Percentiles rank a stretch among this genome's conserved stretches.
These are phyloP conservation scores for Akabosia matsudoensis DNA, from an alignment of 1,140 invertebrate species.

Conservation along the genomic window DNA sequence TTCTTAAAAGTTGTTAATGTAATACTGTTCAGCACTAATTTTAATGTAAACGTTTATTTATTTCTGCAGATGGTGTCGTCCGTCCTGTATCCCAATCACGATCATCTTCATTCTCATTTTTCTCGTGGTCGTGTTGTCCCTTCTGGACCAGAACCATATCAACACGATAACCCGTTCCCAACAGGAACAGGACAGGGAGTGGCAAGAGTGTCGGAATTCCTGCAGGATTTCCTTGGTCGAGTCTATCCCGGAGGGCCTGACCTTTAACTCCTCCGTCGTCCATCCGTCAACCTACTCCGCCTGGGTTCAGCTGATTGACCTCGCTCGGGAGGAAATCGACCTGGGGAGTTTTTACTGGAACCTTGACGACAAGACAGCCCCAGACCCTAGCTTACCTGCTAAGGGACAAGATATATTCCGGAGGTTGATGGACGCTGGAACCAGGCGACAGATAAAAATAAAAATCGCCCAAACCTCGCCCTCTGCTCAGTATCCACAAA, in stretches of 20 bases:
- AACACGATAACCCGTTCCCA: slow-evolving; percentile 42
- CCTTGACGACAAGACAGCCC: slow-evolving; percentile 69
- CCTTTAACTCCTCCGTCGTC: slow-evolving; percentile 61
- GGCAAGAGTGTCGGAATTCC: slow-evolving; percentile 39
- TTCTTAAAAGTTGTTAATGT: background rate
- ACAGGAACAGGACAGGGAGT: slow-evolving; percentile 35
- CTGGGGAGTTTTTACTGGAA: slow-evolving; percentile 92
- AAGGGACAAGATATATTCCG: slow-evolving; percentile 83
- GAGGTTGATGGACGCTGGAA: slow-evolving; percentile 68
- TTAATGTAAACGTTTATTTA: background rate
- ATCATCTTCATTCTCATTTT: slow-evolving; percentile 72
- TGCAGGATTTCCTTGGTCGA: slow-evolving; percentile 72
- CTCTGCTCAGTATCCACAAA: slow-evolving; percentile 64
- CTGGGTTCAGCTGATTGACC: slow-evolving; percentile 72
- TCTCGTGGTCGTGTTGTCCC: slow-evolving; percentile 68
- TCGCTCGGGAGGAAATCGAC: slow-evolving; percentile 71
- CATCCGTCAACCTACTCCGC: slow-evolving; percentile 71
- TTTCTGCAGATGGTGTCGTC: slow-evolving; percentile 60
- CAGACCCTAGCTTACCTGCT: slow-evolving; percentile 50
- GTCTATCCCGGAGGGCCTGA: slow-evolving; percentile 80
- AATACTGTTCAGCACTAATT: background rate
- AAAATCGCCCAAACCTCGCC: slow-evolving; percentile 83
- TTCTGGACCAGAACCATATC: slow-evolving; percentile 62
- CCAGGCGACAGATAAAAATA: slow-evolving; percentile 66
- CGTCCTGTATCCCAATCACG: slow-evolving; percentile 74